These are phyloP conservation scores for Drosophila pandora DNA, from an alignment of 1,140 invertebrate genomes.

Conservation along the genomic window DNA sequence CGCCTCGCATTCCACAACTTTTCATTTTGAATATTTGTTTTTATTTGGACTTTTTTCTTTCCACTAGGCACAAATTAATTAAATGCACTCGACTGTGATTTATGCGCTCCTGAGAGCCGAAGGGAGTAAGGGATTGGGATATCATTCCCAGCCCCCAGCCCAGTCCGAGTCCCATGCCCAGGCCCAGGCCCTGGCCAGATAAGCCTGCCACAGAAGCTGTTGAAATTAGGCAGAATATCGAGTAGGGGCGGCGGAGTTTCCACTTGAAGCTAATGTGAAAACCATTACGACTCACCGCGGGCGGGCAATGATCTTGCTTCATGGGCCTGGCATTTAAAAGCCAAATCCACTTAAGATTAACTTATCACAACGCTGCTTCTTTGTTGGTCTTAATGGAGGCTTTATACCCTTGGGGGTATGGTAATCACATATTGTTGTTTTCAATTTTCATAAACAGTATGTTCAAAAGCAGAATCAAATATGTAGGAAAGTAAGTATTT, in stretches of 20 bases:
- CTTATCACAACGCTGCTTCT: slow-evolving; percentile 45
- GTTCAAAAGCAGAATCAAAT: neutral
- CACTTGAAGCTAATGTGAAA: slow-evolving; percentile 38
- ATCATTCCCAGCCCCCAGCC: no score
- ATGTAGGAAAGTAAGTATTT: neutral
- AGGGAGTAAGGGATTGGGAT: slow-evolving; percentile 3
- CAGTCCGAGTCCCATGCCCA: neutral
- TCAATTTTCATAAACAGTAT: neutral
- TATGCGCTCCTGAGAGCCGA: slow-evolving; percentile 34
- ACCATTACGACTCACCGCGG: slow-evolving; percentile 19
- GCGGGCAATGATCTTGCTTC: slow-evolving; percentile 21
- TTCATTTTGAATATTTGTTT: slow-evolving; percentile 43
- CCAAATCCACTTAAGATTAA: slow-evolving; percentile 79
- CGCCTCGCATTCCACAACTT: slow-evolving; percentile 17
- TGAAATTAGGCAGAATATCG: slow-evolving; percentile 30
- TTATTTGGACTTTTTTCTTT: slow-evolving; percentile 21
- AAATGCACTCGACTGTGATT: slow-evolving; percentile 67
- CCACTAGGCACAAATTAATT: slow-evolving; percentile 59
- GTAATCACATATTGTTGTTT: neutral
- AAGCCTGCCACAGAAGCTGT: slow-evolving; percentile 19
- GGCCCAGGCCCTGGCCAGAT: neutral
- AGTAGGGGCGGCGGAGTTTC: slow-evolving; percentile 9
- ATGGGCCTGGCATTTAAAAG: slow-evolving; percentile 52
- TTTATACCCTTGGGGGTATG: neutral
- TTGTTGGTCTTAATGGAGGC: slow-evolving; percentile 5